Conservation (phyloP, 2,797 vertebrate genomes). For the Lepilemur ruficaudatus region DNA sequence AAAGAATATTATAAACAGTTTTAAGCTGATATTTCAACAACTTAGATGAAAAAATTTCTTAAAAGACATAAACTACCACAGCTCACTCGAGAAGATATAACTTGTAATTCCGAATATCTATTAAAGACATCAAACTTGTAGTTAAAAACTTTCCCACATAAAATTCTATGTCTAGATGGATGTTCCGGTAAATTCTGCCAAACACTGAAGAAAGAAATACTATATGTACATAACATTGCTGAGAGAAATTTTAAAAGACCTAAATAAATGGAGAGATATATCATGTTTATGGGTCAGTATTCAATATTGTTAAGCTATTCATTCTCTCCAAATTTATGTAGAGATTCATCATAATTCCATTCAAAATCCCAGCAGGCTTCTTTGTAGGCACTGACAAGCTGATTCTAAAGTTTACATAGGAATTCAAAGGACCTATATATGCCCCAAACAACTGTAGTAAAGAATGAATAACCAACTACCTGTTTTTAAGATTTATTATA, state of each 20-base stretch:
- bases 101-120: not conserved
- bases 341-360: not conserved
- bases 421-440: constrained; percentile 24
- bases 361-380: not conserved
- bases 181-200: constrained; percentile 28
- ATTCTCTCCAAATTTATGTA: not conserved
- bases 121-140: constrained; percentile 13
- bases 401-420: not conserved
- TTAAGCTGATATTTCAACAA: constrained; percentile 9
- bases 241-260: not conserved
- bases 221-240: not conserved
- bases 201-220: constrained; percentile 31
- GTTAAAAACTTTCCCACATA: not conserved
- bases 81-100: not conserved
- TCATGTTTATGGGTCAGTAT: constrained; percentile 18
- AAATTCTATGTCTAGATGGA: not conserved
- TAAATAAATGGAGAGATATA: not conserved
- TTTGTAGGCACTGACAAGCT: not conserved
- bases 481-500: constrained; percentile 22
- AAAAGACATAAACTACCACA: not conserved
- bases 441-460: not conserved
- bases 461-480: not conserved
- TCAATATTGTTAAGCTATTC: not conserved
- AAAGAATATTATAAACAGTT: not conserved
- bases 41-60: not conserved